Evolutionary conservation across 2,888 invertebrate species (phyloP), one percentile per base, ranked within the genome.

Genomic region (Pasiphila rectangulata): DNA sequence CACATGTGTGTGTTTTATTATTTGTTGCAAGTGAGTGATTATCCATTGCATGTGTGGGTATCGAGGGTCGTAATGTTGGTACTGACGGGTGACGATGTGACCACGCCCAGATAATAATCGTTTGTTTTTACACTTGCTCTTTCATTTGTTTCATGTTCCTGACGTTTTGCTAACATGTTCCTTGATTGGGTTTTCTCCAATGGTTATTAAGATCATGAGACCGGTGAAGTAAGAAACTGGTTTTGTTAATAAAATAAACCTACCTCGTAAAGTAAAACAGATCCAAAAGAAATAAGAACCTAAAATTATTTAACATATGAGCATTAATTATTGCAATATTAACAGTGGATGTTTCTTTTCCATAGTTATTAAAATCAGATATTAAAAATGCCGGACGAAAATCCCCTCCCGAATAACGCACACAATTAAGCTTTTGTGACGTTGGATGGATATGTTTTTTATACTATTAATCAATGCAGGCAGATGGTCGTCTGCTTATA

Each of bases 391-490:
- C 49, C 45, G 48, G 51, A 58, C 43, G 52, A n/a, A 54, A 59
- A 61, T 59, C 70, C 72, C 75, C 68, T 60, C 46, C 45, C 40
- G 37, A 36, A 40, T 54, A 50, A 59, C 57, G 49, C 64, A 66
- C 71, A 75, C 73, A 70, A 67, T 60, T 59, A 61, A 63, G 61
- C 45, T 53, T 63, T 75, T 73, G 71, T 76, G 67, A 70, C 32
- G 35, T 25, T 66, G 63, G 67, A 63, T 66, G 63, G 67, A 63
- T 66, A 67, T 61, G 72, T 77, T 85, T 86, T 88, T 87, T 86
- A 86, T 78, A 79, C 77, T 76, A 77, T 86, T 80, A 83, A 85
- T 83, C 84, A 86, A 83, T 81, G 72, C 70, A 72, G 77, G 79
- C 88, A 88, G 88, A 88, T 88, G 87, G 81, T 71, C 75, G 45